Evolutionary conservation across 2,113 vertebrate genomes (phyloP), one percentile per base, ranked within the genome.

Genomic region (Prionailurus bengalensis): DNA sequence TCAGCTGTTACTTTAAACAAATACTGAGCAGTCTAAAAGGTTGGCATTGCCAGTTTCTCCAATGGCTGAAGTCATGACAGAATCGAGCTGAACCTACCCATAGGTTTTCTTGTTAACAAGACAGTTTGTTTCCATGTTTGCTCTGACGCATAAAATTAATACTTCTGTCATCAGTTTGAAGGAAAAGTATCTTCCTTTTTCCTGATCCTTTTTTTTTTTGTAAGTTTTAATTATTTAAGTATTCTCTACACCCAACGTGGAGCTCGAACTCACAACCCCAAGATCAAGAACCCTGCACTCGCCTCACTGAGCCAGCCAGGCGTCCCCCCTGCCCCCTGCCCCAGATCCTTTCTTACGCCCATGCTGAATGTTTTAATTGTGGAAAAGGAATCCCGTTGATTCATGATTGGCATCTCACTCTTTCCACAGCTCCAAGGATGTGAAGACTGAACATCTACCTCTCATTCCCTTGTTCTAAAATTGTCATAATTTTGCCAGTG

Each of bases 111-210:
- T 87, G 42, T 96, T 83, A 92, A 63, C 42, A 15, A 96, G 85
- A 65, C 53, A 61, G 25, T 90, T 39, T 73, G 23, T 97, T 85
- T 96, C 97, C 65, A 73, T 66, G 33, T 39, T 81, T 58, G 29
- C 90, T 86, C 92, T 95, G 13, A 79, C 4, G 12, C 21, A 65
- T 70, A 9, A 95, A 68, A 58, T 84, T 91, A 93, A 82, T 81
- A 58, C 94, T 98, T 96, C 12, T 92, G 14, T 9, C 93, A 65
- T 94, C 25, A 87, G 94, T 89, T 94, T 90, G 83, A 87, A 97
- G 87, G 83, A 58, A 79, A 89, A 93, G 29, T 53, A 39, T 53
- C 53, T 95, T 94, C 23, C 81, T 61, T 95, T 94, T 79, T 58
- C 86, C 58, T 79, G n/a, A 76, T 36, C n/a, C 87, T 78, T 36